phyloP scores from a whole-genome alignment of 2,113 vertebrate species.

The Patagioenas fasciata region DNA sequence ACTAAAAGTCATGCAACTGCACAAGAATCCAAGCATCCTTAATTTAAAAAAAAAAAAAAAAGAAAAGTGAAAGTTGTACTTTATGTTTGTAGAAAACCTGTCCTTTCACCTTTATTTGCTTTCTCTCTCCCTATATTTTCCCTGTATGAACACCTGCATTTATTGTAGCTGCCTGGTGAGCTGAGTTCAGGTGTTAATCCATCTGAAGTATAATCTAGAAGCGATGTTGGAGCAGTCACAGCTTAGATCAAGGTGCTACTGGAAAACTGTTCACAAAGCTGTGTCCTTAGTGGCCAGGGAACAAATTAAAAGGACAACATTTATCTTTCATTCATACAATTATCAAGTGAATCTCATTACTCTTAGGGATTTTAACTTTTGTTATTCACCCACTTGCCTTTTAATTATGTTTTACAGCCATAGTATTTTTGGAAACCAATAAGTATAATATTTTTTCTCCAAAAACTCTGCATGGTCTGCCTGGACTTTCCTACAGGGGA shows the following conservation, averaged over 20 bases:
- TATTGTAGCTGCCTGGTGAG: background rate
- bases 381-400: background rate
- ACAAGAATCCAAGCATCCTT: background rate
- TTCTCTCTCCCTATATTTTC: background rate
- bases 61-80: background rate
- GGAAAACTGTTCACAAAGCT: background rate
- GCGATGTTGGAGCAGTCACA: background rate
- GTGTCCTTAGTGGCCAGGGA: background rate
- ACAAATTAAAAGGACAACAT: background rate
- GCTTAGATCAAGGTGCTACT: background rate
- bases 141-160: background rate
- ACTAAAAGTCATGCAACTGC: background rate
- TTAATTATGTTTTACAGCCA: background rate
- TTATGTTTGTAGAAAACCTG: background rate
- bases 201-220: background rate
- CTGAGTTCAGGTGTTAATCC: background rate
- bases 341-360: background rate
- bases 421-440: conserved; percentile 13
- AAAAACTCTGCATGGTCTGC: background rate
- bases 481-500: background rate
- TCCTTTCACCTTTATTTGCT: background rate
- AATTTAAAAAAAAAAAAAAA: background rate
- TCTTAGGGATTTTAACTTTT: background rate
- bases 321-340: background rate
- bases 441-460: background rate